Percentiles rank a stretch among this genome's conserved stretches.
These are phyloP conservation scores for Rapana venosa DNA, from an alignment of 2,888 invertebrate species.

Conservation along the genomic window DNA sequence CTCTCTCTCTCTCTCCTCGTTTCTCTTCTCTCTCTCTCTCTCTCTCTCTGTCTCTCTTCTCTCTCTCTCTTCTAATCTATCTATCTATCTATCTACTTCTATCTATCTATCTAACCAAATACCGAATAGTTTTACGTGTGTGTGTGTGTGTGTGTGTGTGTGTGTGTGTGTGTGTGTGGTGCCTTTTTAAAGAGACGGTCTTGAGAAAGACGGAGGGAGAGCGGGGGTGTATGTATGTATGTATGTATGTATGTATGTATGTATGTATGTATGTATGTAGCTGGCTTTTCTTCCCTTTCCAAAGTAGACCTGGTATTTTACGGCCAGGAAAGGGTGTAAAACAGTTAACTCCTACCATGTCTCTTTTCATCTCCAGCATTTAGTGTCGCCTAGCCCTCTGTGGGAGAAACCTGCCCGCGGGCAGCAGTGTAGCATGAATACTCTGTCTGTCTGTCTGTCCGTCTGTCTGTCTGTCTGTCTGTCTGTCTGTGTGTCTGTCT, in stretches of 20 bases:
- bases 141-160: background rate
- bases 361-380: no score
- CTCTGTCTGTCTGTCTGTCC: background rate
- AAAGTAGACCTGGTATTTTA: no score
- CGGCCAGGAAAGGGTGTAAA: no score
- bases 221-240: background rate
- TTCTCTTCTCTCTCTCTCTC: background rate
- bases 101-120: background rate
- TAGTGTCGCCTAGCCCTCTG: no score
- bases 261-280: background rate
- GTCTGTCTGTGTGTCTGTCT: background rate
- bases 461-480: background rate
- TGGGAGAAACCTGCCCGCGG: no score
- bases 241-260: background rate
- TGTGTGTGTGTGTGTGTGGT: no score
- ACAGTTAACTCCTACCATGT: no score
- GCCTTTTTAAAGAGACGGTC: no score
- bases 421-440: no score
- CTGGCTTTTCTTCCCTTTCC: background rate
- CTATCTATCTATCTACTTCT: background rate
- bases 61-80: slow-evolving; percentile 5
- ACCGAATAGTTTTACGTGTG: no score
- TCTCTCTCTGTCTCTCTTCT: slow-evolving; percentile 13
- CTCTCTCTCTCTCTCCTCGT: background rate
- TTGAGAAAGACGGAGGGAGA: no score